These are phyloP conservation scores for Microctenopoma stevenorrisi DNA, from an alignment of 2,797 vertebrate species.

Conservation along the genomic window DNA sequence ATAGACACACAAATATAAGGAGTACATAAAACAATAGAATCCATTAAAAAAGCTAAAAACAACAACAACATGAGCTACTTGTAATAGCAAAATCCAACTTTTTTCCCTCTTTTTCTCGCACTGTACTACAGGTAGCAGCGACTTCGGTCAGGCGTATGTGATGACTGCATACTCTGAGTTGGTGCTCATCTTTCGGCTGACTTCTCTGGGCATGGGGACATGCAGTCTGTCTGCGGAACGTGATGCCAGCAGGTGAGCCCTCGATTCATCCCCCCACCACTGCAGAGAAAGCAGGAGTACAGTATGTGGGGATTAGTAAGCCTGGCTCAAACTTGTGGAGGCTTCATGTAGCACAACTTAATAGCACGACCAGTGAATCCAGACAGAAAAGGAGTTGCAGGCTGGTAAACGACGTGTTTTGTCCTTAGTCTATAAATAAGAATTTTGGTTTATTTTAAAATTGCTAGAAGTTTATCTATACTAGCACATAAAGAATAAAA, in stretches of 20 bases:
- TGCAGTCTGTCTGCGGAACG: constrained; percentile 84
- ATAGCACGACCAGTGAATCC: no score
- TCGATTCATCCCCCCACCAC: constrained; percentile 74
- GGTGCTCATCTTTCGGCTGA: constrained; percentile 85
- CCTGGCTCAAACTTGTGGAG: no score
- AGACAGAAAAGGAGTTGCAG: no score
- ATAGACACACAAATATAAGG: neutral
- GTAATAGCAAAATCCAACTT: neutral
- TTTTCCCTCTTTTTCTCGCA: neutral
- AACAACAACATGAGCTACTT: neutral
- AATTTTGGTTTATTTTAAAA: no score
- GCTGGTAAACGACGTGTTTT: no score
- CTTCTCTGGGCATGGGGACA: constrained; percentile 78
- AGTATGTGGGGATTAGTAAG: neutral
- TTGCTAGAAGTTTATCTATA: no score
- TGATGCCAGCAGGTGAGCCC: constrained; percentile 72
- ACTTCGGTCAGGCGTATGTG: constrained; percentile 73
- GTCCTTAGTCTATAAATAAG: no score
- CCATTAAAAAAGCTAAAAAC: neutral
- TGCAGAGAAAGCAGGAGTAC: constrained; percentile 45
- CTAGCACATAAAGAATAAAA: no score
- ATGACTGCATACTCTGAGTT: constrained; percentile 87
- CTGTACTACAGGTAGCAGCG: neutral
- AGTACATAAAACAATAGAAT: neutral
- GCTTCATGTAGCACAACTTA: no score